Evolutionary conservation across 92 coral and sea anemone genomes (phyloP).

Genomic region (Porites cylindrica): DNA sequence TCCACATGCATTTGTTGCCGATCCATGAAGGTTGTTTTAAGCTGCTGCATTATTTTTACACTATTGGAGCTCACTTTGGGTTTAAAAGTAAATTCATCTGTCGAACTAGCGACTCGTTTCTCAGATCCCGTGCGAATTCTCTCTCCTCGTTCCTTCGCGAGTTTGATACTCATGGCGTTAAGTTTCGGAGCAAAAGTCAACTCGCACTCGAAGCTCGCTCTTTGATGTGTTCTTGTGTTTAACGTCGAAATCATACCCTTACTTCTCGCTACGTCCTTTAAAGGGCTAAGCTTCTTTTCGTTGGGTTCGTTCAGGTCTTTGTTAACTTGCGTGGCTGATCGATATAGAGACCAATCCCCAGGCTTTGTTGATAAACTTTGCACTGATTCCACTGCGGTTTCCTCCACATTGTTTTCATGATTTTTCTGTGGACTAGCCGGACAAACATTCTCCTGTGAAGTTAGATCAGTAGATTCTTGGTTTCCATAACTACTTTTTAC

Average conservation of each 20-base stretch:
- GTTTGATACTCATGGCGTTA: slow-evolving; percentile 88
- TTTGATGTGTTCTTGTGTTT: slow-evolving; percentile 62
- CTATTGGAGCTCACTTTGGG: slow-evolving; percentile 97
- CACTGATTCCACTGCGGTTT: slow-evolving; percentile 64
- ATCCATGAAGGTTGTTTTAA: slow-evolving; percentile 95
- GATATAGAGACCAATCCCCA: slow-evolving; percentile 73
- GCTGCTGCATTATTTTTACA: slow-evolving; percentile 87
- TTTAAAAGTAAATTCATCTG: slow-evolving; percentile 90
- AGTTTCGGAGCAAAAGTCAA: slow-evolving; percentile 96
- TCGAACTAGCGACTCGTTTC: slow-evolving; percentile 58
- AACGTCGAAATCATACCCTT: slow-evolving; percentile 76
- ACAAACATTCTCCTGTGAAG: slow-evolving; percentile 62
- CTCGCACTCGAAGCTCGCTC: slow-evolving; percentile 85
- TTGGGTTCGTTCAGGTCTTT: slow-evolving; percentile 30
- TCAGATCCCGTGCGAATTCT: slow-evolving; percentile 51
- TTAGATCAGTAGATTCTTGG: slow-evolving; percentile 61
- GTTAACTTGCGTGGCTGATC: slow-evolving; percentile 56
- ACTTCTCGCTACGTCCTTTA: slow-evolving; percentile 62
- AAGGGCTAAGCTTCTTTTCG: slow-evolving; percentile 69
- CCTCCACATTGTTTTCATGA: slow-evolving; percentile 50
- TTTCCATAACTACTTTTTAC: slow-evolving; percentile 78
- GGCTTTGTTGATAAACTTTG: slow-evolving; percentile 73
- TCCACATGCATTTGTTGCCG: slow-evolving; percentile 95
- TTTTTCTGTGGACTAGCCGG: slow-evolving; percentile 38
- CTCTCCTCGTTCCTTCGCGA: slow-evolving; percentile 87